Evolutionary conservation across 2,888 invertebrate species (phyloP).

Genomic region (Polietes domitor): DNA sequence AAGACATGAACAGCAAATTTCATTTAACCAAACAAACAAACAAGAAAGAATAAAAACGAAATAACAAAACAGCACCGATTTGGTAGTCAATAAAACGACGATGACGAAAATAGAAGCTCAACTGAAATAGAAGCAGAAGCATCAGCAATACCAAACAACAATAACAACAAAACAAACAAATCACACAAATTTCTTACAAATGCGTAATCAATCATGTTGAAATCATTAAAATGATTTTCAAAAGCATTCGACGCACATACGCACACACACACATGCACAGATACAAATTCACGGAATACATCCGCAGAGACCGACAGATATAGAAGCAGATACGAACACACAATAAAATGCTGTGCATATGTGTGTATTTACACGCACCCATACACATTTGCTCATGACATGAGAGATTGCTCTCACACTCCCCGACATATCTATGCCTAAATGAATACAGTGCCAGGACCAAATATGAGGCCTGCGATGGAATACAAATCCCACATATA

Average conservation of each 20-base stretch:
- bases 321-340: constrained; percentile 22
- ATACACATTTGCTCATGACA: no score
- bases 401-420: no score
- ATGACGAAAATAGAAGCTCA: neutral
- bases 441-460: no score
- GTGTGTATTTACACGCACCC: no score
- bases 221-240: constrained; percentile 60
- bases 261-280: neutral
- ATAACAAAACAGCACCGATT: neutral
- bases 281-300: neutral
- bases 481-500: no score
- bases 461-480: no score
- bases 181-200: constrained; percentile 52
- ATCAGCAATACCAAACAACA: no score
- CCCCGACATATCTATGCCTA: no score
- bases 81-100: constrained; percentile 8
- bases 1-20: neutral
- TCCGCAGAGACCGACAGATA: constrained; percentile 5
- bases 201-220: constrained; percentile 76
- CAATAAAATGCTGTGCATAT: no score
- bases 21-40: neutral
- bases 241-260: constrained; percentile 20
- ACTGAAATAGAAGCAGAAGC: constrained; percentile 2
- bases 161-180: neutral
- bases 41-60: constrained; percentile 23